Evolutionary conservation across 2,888 invertebrate species (phyloP), one percentile per base, ranked within the genome.

Genomic region (Catocala sponsa): DNA sequence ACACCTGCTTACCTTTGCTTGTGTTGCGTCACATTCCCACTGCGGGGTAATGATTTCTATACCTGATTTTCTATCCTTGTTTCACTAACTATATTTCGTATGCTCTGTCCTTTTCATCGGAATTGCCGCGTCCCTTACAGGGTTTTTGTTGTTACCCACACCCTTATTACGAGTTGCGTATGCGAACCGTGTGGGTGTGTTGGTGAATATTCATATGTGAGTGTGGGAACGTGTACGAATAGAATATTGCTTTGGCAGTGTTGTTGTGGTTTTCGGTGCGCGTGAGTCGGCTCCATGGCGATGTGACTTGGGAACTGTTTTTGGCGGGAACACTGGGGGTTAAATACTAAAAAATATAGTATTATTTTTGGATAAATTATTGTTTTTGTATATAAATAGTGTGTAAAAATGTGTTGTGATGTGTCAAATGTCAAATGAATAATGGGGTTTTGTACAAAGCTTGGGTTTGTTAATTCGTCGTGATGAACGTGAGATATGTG

Each of bases 11-110:
- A 66, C 68, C 87, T 84, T 85, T 80, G 82, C 79, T 69, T 85
- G 84, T 80, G 85, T 91, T 92, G 90, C 89, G 86, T 89, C 88
- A 90, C 86, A 86, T 87, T 85, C 89, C 87, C 88, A 87, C 85
- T 84, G 76, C 82, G 83, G 89, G 90, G 91, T 90, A 90, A 78
- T 85, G 87, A 88, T 88, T 90, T 85, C 76, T 85, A 83, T 90
- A 89, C 90, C 88, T 89, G 86, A 83, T 86, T 74, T 71, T 84
- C 62, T 72, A 69, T 91, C 90, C 83, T 83, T 85, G 80, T 91
- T 86, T 65, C 76, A 71, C 85, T 58, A 62, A 64, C 68, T 70
- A 55, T 58, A 65, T 64, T 72, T 70, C 53, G 47, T 59, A 77
- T 78, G 69, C 69, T 69, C 71, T 79, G 80, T 91, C 89, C 84